Evolutionary conservation across 2,888 invertebrate genomes (phyloP).

Genomic region (Drosophila anomelani): DNA sequence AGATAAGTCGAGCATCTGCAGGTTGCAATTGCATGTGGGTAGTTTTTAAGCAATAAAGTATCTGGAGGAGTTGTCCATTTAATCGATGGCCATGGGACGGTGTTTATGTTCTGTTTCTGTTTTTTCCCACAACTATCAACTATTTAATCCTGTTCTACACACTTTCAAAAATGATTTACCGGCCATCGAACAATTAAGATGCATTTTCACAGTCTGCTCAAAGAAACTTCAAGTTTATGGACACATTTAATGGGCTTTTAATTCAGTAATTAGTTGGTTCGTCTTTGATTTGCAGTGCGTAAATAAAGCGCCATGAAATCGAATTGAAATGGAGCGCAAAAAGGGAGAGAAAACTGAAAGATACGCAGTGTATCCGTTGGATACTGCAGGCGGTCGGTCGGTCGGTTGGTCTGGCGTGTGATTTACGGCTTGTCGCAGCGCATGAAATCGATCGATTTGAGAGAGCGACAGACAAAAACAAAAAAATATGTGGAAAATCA

Average conservation of each 20-base stretch:
- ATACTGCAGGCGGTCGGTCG: constrained; percentile 32
- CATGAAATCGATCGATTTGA: constrained; percentile 77
- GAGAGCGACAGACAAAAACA: constrained; percentile 12
- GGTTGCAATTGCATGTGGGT: constrained; percentile 35
- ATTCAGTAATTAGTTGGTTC: constrained; percentile 65
- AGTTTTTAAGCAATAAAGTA: constrained; percentile 7
- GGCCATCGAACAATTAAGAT: constrained; percentile 47
- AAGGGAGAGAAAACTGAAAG: constrained; percentile 8
- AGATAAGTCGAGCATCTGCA: constrained; percentile 34
- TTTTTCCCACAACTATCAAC: constrained; percentile 24
- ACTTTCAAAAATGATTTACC: constrained; percentile 36
- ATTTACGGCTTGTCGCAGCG: constrained; percentile 73
- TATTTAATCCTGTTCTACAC: constrained; percentile 33
- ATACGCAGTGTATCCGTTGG: constrained; percentile 52
- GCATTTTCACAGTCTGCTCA: constrained; percentile 57
- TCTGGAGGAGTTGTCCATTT: constrained; percentile 9
- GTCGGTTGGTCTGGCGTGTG: constrained; percentile 57
- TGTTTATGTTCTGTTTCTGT: too few species aligned
- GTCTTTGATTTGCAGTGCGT: constrained; percentile 53
- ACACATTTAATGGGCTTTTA: constrained; percentile 67
- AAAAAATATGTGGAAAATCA: constrained; percentile 22
- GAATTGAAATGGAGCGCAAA: constrained; percentile 32
- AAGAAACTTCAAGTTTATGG: constrained; percentile 52
- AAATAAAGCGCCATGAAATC: constrained; percentile 47
- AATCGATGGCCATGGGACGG: constrained; percentile 14